These are phyloP conservation scores for Zoanthus solanderi DNA, from an alignment of 92 coral and sea anemone genomes.

Conservation along the genomic window DNA sequence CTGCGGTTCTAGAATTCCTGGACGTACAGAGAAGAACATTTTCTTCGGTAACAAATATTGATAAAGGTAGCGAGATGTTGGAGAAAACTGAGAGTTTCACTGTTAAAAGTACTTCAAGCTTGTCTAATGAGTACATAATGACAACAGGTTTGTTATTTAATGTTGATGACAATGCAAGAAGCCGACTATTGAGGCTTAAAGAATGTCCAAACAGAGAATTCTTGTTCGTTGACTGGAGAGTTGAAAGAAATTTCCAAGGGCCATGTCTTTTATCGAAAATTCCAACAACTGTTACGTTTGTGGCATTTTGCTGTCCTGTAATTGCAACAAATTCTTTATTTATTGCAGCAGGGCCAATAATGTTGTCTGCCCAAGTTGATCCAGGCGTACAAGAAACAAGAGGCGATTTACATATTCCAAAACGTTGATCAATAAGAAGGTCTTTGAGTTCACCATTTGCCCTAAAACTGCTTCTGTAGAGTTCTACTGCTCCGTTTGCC, in stretches of 20 bases:
- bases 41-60: slow-evolving; percentile 68
- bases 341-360: slow-evolving; percentile 62
- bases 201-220: slow-evolving; percentile 73
- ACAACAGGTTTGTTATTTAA: slow-evolving; percentile 44
- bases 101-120: background rate
- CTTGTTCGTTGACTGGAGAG: slow-evolving; percentile 55
- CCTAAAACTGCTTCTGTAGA: slow-evolving; percentile 51
- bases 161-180: slow-evolving; percentile 68
- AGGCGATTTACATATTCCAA: slow-evolving; percentile 15
- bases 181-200: slow-evolving; percentile 59
- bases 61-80: slow-evolving; percentile 54
- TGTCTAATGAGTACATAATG: slow-evolving; percentile 59
- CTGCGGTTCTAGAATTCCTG: slow-evolving; percentile 42
- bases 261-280: slow-evolving; percentile 67
- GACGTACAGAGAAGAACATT: slow-evolving; percentile 74
- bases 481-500: slow-evolving; percentile 45
- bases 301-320: slow-evolving; percentile 59
- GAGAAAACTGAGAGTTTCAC: slow-evolving; percentile 52
- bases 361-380: slow-evolving; percentile 74
- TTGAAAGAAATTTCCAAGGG: slow-evolving; percentile 61
- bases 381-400: slow-evolving; percentile 54
- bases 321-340: slow-evolving; percentile 61
- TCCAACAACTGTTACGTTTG: slow-evolving; percentile 75
- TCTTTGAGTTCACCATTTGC: slow-evolving; percentile 37
- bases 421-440: slow-evolving; percentile 15